A percentile compares a stretch with the other conserved stretches of the same genome.
Conservation (phyloP, 53 echinoderm and acorn worm species). For the Astropecten irregularis region DNA sequence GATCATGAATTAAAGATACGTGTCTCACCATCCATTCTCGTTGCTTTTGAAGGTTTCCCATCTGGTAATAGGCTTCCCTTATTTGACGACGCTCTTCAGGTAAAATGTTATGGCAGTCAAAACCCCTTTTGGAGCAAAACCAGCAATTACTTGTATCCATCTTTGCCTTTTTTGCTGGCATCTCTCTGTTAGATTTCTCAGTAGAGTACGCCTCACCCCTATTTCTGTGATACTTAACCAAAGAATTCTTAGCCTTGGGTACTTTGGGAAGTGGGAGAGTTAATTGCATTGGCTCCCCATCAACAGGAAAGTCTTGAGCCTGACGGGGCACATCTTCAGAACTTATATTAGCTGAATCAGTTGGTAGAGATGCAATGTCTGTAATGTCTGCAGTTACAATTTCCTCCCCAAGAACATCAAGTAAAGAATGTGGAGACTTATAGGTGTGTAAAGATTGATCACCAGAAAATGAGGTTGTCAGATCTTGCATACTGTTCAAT, state of each 20-base stretch:
- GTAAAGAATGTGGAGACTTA: too few relatives aligned
- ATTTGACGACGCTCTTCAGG: not conserved
- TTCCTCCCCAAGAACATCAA: too few relatives aligned
- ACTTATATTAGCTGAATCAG: too few relatives aligned
- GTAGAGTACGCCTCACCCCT: not conserved
- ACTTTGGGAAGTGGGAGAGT: not conserved
- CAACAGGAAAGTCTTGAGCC: not conserved
- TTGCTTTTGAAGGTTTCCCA: not conserved
- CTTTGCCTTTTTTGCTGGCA: too few relatives aligned
- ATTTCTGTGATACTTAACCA: not conserved
- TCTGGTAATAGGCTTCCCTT: not conserved
- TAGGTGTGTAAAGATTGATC: too few relatives aligned
- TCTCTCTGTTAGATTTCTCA: not conserved
- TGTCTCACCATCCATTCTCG: not conserved
- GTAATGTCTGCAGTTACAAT: too few relatives aligned
- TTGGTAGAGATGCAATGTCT: too few relatives aligned
- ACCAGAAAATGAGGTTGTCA: too few relatives aligned
- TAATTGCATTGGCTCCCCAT: not conserved
- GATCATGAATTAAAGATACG: not conserved
- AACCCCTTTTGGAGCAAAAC: not conserved
- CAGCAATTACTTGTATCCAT: not conserved
- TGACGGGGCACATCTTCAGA: not conserved
- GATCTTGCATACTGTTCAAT: too few relatives aligned
- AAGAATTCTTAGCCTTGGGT: not conserved
- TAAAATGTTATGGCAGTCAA: not conserved